Conservation (phyloP, 37 sponge, comb jelly and placozoan genomes). For the Dysidea cf. avara region DNA sequence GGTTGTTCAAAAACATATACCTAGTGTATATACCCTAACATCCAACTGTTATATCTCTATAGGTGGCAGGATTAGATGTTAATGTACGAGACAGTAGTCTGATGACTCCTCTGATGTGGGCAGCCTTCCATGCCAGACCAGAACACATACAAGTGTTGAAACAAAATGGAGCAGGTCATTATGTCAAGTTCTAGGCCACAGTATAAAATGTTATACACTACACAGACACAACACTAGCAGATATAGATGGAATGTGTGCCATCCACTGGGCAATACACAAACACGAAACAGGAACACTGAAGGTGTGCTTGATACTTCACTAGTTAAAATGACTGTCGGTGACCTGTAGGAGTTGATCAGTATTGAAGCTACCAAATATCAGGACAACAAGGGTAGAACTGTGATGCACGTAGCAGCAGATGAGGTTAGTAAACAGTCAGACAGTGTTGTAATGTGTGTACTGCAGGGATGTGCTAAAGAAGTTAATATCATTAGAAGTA, state of each 20-base stretch:
- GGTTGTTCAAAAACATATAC: too few species aligned
- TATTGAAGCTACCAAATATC: conserved; percentile 32
- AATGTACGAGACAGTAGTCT: conserved; percentile 53
- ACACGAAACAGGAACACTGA: conserved; percentile 44
- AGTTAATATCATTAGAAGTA: conserved; percentile 44
- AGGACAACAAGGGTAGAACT: conserved; percentile 65
- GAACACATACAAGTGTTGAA: conserved; percentile 44
- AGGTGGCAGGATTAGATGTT: conserved; percentile 66
- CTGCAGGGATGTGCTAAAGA: conserved; percentile 67
- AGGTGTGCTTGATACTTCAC: conserved; percentile 7
- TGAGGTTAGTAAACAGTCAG: conserved; percentile 33
- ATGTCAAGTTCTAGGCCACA: background rate
- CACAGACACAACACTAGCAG: conserved; percentile 44
- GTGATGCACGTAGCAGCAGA: conserved; percentile 81
- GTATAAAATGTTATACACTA: too few species aligned
- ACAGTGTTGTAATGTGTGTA: too few species aligned
- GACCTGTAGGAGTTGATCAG: conserved; percentile 34
- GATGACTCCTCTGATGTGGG: conserved; percentile 93
- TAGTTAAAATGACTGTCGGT: too few species aligned
- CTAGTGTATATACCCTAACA: too few species aligned
- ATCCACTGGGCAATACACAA: conserved; percentile 80
- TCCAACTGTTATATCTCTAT: background rate
- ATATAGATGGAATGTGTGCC: conserved; percentile 83
- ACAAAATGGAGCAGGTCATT: conserved; percentile 52
- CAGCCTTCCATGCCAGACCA: conserved; percentile 67